Conservation (phyloP, 2,113 vertebrate species). For the Plecturocebus donacophilus region DNA sequence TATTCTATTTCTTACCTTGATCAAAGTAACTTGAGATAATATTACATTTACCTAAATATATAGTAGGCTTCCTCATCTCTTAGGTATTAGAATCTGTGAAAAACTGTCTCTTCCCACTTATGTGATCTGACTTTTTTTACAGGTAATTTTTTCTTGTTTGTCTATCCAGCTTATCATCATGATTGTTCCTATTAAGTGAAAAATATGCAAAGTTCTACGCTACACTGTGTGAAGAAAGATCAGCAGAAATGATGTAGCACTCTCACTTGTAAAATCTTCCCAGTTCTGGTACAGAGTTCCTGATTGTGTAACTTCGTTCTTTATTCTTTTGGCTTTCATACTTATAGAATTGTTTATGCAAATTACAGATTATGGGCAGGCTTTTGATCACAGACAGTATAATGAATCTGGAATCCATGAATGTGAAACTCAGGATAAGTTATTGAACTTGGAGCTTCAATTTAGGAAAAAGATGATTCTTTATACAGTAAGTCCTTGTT, state of each 20-base stretch:
- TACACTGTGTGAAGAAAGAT: not conserved
- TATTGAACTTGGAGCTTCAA: not conserved
- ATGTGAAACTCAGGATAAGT: not conserved
- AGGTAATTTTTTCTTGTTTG: not conserved
- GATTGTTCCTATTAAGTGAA: not conserved
- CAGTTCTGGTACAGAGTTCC: not conserved
- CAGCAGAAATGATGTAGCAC: not conserved
- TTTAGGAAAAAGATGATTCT: not conserved
- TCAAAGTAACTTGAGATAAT: not conserved
- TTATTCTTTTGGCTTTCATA: constrained; percentile 21
- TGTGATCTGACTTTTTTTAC: not conserved
- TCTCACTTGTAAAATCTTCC: not conserved
- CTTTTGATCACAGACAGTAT: not conserved
- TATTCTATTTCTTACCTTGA: not conserved
- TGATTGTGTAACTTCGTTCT: not conserved
- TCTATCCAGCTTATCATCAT: not conserved
- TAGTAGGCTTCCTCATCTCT: not conserved
- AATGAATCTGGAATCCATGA: not conserved
- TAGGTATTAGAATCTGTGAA: not conserved
- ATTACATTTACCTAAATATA: not conserved
- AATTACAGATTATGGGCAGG: not conserved
- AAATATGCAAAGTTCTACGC: not conserved
- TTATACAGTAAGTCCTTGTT: not conserved
- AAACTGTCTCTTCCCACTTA: not conserved
- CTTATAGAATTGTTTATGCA: not conserved